Evolutionary conservation across 2,113 vertebrate genomes (phyloP).

Genomic region (Nannospalax galili): DNA sequence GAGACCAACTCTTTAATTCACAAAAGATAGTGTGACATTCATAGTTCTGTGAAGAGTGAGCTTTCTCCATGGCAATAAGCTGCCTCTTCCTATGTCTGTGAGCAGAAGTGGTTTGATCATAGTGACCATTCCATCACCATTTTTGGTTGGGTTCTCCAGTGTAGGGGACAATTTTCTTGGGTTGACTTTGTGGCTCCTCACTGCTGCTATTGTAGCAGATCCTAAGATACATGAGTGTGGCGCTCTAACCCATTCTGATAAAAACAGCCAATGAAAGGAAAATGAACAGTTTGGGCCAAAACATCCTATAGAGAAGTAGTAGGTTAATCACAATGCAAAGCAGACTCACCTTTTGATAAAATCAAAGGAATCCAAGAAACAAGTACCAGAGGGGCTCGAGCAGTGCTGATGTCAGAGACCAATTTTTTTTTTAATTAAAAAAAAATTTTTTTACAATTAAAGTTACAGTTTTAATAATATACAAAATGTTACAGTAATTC

Average conservation of each 20-base stretch:
- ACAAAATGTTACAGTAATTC: too few relatives aligned
- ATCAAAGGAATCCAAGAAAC: background rate
- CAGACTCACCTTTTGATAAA: background rate
- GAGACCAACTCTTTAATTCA: conserved; percentile 6
- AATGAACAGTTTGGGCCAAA: background rate
- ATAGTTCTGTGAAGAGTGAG: background rate
- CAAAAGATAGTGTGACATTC: background rate
- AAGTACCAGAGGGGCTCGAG: background rate
- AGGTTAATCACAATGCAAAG: background rate
- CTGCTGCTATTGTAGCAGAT: background rate
- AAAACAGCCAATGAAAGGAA: background rate
- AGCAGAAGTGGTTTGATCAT: background rate
- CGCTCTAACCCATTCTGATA: background rate
- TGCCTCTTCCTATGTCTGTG: background rate
- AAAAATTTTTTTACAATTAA: too few relatives aligned
- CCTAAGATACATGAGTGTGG: background rate
- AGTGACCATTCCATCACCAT: background rate
- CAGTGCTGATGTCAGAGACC: background rate
- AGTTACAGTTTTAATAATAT: too few relatives aligned
- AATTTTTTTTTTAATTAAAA: too few relatives aligned
- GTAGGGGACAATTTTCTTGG: background rate
- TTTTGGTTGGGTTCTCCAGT: background rate
- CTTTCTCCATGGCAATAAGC: background rate
- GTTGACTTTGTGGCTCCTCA: background rate
- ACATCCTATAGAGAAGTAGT: background rate